Conservation (phyloP, 2,113 vertebrate genomes). For the Pipra filicauda region DNA sequence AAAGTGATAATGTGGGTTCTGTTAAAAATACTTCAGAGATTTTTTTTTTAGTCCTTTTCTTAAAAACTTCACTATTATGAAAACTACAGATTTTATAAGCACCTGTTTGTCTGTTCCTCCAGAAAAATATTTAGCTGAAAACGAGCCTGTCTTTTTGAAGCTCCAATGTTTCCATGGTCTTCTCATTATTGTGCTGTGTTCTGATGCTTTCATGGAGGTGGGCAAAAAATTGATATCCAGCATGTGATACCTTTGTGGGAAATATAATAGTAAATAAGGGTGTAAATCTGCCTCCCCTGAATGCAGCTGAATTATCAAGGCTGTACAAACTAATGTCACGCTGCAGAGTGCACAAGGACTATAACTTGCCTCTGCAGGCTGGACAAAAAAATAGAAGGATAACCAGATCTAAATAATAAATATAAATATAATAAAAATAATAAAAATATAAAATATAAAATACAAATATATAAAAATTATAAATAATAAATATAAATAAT, state of each 20-base stretch:
- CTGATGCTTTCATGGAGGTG: not conserved
- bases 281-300: not conserved
- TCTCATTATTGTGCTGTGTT: not conserved
- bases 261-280: not conserved
- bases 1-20: not conserved
- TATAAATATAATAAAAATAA: too few relatives aligned
- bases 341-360: not conserved
- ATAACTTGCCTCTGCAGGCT: not conserved
- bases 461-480: too few relatives aligned
- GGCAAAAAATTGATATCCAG: not conserved
- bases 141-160: not conserved
- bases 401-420: not conserved
- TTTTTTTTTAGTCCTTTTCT: not conserved
- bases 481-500: too few relatives aligned
- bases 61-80: not conserved
- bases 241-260: not conserved
- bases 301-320: not conserved
- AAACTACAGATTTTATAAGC: not conserved
- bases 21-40: not conserved
- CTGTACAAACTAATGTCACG: not conserved
- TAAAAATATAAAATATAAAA: too few relatives aligned
- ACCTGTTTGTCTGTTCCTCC: not conserved
- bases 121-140: not conserved
- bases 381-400: not conserved
- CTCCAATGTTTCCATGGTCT: not conserved